Evolutionary conservation across 2,797 vertebrate species (phyloP), one percentile per base, ranked within the genome.

Genomic region (Myotis daubentonii): DNA sequence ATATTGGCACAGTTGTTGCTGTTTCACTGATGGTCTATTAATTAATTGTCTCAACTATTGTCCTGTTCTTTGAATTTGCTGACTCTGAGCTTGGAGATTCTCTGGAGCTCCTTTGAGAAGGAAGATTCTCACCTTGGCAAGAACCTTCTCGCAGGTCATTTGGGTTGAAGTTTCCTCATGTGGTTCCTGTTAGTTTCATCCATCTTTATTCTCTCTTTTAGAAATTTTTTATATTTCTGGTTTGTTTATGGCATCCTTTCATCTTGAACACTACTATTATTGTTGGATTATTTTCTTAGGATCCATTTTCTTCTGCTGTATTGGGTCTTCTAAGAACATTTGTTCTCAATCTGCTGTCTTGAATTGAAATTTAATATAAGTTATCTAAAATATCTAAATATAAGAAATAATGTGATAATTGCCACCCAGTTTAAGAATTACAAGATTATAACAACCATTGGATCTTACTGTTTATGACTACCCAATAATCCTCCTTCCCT

Each of bases 31-130:
- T 44, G 36, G 82, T 86, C 79, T 90, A 90, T 92, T 93, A 95
- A 94, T 97, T 97, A 97, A 96, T 96, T 95, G 65, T 89, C 55
- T 41, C 19, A 16, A 80, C 4, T 33, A 79, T 55, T 80, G 92
- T 86, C 51, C 47, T 97, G 94, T 75, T 88, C 90, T 96, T 93
- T 94, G 70, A 91, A 84, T 94, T 89, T 97, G 95, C 97, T 95
- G 95, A 97, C 90, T 95, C 80, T 70, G 74, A 94, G 30, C 28
- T 81, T 94, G 41, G 19, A 92, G 20, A 88, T 89, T 87, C 83
- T 95, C 25, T 51, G 88, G 41, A 86, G 60, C 55, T 93, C 75
- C 15, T 91, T 94, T 83, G 86, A 60, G 82, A 91, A 87, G 47
- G 88, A 96, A 94, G n/a, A 10, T 62, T 90, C 51, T 95, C 51